phyloP scores from a whole-genome alignment of 1,140 invertebrate species.

The Aplysia californica region DNA sequence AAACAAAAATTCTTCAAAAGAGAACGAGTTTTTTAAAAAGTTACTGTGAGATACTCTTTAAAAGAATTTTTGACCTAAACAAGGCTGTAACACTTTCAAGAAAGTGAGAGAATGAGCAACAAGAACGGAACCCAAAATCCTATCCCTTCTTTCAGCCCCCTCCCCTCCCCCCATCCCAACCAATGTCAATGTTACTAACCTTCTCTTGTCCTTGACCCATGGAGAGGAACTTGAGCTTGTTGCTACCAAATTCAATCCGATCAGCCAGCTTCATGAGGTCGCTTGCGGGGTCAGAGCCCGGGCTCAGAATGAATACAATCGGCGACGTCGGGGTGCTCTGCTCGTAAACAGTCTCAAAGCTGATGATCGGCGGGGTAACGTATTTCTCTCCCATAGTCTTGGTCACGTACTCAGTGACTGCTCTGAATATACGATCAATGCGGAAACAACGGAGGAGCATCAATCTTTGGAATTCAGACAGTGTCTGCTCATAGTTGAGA shows the following conservation, averaged over 20 bases:
- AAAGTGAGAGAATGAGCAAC: too few species aligned
- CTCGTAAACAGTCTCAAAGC: conserved; percentile 83
- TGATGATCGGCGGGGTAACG: conserved; percentile 84
- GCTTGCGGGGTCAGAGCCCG: conserved; percentile 87
- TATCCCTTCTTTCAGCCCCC: too few species aligned
- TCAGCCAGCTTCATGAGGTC: conserved; percentile 91
- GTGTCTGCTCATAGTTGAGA: conserved; percentile 74
- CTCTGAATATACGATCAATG: conserved; percentile 85
- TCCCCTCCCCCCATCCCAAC: too few species aligned
- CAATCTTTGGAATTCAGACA: conserved; percentile 78
- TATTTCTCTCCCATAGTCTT: conserved; percentile 86
- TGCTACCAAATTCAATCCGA: conserved; percentile 76
- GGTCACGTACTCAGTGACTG: conserved; percentile 82
- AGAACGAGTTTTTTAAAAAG: too few species aligned
- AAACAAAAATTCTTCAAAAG: too few species aligned
- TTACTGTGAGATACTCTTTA: too few species aligned
- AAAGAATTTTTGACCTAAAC: too few species aligned
- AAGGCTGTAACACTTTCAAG: too few species aligned
- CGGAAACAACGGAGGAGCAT: conserved; percentile 88
- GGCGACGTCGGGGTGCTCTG: conserved; percentile 83
- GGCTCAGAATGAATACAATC: conserved; percentile 88
- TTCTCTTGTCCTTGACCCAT: conserved; percentile 90
- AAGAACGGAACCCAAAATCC: too few species aligned
- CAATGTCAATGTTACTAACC: too few species aligned
- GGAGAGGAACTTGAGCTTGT: conserved; percentile 84